Evolutionary conservation across 2,888 invertebrate species (phyloP).

Genomic region (Chesias legatella): DNA sequence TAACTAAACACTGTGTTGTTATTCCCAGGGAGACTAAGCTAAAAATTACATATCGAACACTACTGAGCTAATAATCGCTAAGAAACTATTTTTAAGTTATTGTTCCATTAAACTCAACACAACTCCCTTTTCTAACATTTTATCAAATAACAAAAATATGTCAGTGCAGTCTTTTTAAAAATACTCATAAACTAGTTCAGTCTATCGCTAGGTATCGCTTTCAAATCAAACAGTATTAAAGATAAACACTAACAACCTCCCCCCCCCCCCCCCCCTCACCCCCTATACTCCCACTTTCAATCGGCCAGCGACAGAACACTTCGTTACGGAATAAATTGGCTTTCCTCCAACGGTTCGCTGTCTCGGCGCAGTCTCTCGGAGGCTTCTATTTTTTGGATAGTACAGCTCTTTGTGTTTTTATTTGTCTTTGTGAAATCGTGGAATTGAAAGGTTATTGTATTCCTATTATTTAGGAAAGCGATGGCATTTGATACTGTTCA

Average conservation of each 20-base stretch:
- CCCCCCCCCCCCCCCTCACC: neutral
- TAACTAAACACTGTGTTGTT: too few species aligned
- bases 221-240: too few species aligned
- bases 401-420: slow-evolving; percentile 1
- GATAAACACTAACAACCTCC: neutral
- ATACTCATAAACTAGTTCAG: too few species aligned
- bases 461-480: slow-evolving; percentile 2
- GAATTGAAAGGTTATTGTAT: slow-evolving; percentile 2
- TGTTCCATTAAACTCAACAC: too few species aligned
- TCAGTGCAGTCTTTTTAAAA: too few species aligned
- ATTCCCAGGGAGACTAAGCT: too few species aligned
- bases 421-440: slow-evolving; percentile 3
- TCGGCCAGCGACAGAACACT: slow-evolving; percentile 31
- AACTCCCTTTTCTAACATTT: too few species aligned
- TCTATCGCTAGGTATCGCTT: too few species aligned
- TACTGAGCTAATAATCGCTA: too few species aligned
- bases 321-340: slow-evolving; percentile 42
- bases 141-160: too few species aligned
- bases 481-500: neutral
- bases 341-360: slow-evolving; percentile 35
- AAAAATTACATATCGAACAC: too few species aligned
- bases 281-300: slow-evolving; percentile 12
- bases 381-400: slow-evolving; percentile 9
- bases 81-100: too few species aligned
- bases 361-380: slow-evolving; percentile 8